These are phyloP conservation scores for Phyllopteryx taeniolatus DNA, from an alignment of 2,113 vertebrate genomes.

Conservation along the genomic window DNA sequence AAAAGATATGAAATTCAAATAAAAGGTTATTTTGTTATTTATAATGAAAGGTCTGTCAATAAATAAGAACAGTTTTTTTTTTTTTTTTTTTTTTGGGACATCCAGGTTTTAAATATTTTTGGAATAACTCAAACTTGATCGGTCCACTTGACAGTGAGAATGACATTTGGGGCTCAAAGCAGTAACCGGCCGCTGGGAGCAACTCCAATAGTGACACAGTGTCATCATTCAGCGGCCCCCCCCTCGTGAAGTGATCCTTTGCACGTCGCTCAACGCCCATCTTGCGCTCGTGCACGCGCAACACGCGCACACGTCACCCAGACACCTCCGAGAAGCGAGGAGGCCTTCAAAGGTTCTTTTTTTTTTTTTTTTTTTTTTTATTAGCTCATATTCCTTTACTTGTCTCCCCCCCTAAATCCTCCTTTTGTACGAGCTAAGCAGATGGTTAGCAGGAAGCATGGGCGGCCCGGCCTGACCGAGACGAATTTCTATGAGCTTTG, in stretches of 20 bases:
- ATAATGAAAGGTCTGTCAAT: neutral
- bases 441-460: conserved; percentile 98
- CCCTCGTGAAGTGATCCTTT: conserved; percentile 64
- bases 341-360: conserved; percentile 68
- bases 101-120: neutral
- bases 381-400: conserved; percentile 69
- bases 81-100: too few species aligned
- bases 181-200: conserved; percentile 3
- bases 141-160: neutral
- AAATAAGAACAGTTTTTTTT: neutral
- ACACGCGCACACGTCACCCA: conserved; percentile 42
- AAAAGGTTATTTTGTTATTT: neutral
- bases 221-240: too few species aligned
- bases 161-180: neutral
- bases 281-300: conserved; percentile 21
- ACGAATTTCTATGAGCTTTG: conserved; percentile 98
- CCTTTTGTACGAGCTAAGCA: conserved; percentile 95
- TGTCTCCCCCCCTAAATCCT: conserved; percentile 82
- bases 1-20: too few species aligned
- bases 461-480: conserved; percentile 93
- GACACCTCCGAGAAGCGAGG: conserved; percentile 76
- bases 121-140: neutral
- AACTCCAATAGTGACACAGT: conserved; percentile 7
- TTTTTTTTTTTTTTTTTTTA: conserved; percentile 45
- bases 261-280: conserved; percentile 30